Evolutionary conservation across 2,797 vertebrate species (phyloP), one percentile per base, ranked within the genome.

Genomic region (Leuciscus waleckii): DNA sequence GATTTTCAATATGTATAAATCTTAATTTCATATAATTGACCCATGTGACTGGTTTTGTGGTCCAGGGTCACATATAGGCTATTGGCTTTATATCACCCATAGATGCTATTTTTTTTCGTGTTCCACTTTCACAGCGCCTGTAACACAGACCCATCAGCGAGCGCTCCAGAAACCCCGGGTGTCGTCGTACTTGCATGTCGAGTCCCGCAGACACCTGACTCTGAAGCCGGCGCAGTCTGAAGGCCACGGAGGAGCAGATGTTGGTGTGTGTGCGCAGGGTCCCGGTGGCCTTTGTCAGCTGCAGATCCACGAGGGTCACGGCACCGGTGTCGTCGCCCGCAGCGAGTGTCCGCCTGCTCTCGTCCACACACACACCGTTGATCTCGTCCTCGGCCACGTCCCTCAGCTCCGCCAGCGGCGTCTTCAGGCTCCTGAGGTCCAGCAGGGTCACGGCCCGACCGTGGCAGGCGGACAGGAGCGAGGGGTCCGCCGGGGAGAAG

Each of bases 141-240:
- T 37, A 7, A 37, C 41, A 43, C 41, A 43, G 41, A 11, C 0
- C 41, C 9, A 0, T 10, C 41, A 43, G 41, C 10, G 41, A 41
- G 39, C 9, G 39, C 39, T 41, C 2, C 8, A 41, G 39, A 41
- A 9, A 39, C 37, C 37, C 37, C 1, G 37, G 37, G 37, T 2
- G 39, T 41, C 8, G 43, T 43, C 43, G 46, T 49, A 49, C 98
- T 97, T 99, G 97, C 98, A 99, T 99, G 94, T 99, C 98, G 75
- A 99, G 94, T 58, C 98, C 98, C 70, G 96, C 97, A 73, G 98
- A 98, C 80, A 99, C 90, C 49, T 99, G 93, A 90, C 98, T 98
- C 65, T 97, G 97, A 61, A 98, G 97, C 65, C 97, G 93, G 68
- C 96, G 96, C 61, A 98, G 97, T n/a, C 97, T 94, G 91, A 99